Percentiles rank a stretch among this genome's conserved stretches.
phyloP scores from a whole-genome alignment of 1,140 invertebrate species.

The Scaptodrosophila lebanonensis region DNA sequence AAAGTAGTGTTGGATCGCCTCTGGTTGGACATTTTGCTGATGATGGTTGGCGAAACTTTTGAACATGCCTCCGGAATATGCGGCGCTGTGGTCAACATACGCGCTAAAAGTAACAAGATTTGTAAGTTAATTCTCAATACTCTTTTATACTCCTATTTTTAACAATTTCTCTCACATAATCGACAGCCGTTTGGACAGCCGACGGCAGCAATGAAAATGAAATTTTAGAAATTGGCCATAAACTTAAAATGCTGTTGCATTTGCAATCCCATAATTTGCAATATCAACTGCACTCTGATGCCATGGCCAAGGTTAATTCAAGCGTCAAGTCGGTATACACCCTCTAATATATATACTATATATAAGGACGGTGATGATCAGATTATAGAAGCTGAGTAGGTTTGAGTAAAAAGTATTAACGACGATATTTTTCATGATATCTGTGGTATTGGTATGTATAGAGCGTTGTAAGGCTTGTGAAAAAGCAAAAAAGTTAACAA shows the following conservation, averaged over 20 bases:
- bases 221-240: slow-evolving; percentile 88
- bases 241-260: slow-evolving; percentile 89
- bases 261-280: slow-evolving; percentile 79
- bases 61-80: slow-evolving; percentile 94
- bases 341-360: slow-evolving; percentile 18
- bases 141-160: slow-evolving; percentile 78
- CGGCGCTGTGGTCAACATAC: slow-evolving; percentile 96
- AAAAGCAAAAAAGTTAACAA: no score
- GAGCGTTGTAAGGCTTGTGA: no score
- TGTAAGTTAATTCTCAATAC: slow-evolving; percentile 32
- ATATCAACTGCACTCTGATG: slow-evolving; percentile 90
- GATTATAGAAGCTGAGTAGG: no score
- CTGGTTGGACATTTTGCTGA: slow-evolving; percentile 89
- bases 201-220: slow-evolving; percentile 83
- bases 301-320: slow-evolving; percentile 82
- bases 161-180: slow-evolving; percentile 15
- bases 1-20: slow-evolving; percentile 92
- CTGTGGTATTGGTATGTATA: no score
- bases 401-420: no score
- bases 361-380: no score
- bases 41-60: slow-evolving; percentile 98
- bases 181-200: slow-evolving; percentile 63
- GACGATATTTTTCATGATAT: no score
- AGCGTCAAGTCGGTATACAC: slow-evolving; percentile 55
- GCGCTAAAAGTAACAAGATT: slow-evolving; percentile 94